Evolutionary conservation across 2,113 vertebrate genomes (phyloP).

Genomic region (Phalacrocorax pelagicus): DNA sequence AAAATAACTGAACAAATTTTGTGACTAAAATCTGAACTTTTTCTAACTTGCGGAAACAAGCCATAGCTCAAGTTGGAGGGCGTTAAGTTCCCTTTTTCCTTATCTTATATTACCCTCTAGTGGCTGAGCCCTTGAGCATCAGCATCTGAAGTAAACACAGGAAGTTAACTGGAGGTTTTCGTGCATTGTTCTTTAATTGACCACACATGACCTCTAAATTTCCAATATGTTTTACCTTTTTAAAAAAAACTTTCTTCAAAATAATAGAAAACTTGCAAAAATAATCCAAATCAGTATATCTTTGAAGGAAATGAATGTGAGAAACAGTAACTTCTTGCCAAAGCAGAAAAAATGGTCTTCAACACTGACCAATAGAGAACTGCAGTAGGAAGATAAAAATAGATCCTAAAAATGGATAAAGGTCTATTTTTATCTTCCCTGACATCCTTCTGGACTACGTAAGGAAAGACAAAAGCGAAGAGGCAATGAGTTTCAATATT

Average conservation of each 20-base stretch:
- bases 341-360: not conserved
- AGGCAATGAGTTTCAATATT: not conserved
- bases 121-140: not conserved
- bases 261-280: not conserved
- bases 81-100: not conserved
- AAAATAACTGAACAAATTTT: not conserved
- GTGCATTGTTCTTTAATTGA: not conserved
- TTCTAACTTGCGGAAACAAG: not conserved
- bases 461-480: not conserved
- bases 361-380: not conserved
- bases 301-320: not conserved
- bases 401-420: not conserved
- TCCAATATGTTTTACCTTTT: not conserved
- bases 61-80: not conserved
- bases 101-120: conserved; percentile 52
- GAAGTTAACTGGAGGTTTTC: not conserved
- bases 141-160: not conserved
- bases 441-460: not conserved
- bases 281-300: not conserved
- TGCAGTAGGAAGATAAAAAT: not conserved
- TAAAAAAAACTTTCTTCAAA: not conserved
- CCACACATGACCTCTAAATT: not conserved
- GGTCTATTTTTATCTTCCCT: not conserved
- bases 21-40: not conserved
- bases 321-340: not conserved